These are phyloP conservation scores for Mamestra brassicae DNA, from an alignment of 2,888 invertebrate genomes.

Conservation along the genomic window DNA sequence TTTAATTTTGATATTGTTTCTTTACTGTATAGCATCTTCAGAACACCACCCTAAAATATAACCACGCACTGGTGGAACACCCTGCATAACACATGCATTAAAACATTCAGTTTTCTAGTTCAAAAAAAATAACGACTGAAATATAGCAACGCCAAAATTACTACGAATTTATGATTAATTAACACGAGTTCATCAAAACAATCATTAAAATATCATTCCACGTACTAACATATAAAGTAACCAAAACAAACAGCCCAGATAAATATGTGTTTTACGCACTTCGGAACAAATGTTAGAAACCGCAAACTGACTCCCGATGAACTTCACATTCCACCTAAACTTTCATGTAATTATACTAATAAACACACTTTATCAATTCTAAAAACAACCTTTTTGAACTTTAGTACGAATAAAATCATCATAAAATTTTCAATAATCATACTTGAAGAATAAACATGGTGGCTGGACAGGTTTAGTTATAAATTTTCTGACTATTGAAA, in stretches of 20 bases:
- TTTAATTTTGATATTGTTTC: no score
- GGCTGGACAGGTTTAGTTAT: no score
- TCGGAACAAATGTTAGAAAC: constrained; percentile 10
- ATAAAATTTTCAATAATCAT: no score
- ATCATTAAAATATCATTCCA: constrained; percentile 2
- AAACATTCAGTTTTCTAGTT: not conserved
- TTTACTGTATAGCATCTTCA: no score
- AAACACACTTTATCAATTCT: not conserved
- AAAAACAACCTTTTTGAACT: not conserved
- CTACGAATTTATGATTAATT: not conserved
- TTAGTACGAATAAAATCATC: not conserved
- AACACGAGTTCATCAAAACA: not conserved
- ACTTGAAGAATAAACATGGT: no score
- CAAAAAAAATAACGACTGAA: not conserved
- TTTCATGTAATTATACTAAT: not conserved
- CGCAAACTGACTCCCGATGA: constrained; percentile 14
- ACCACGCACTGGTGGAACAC: no score
- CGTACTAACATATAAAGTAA: not conserved
- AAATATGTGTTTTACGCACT: constrained; percentile 31
- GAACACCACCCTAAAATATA: no score
- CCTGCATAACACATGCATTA: not conserved
- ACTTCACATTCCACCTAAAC: constrained; percentile 5
- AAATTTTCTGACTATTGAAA: no score
- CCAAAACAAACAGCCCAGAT: constrained; percentile 6
- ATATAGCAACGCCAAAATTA: not conserved